Base-by-base conservation (phyloP, 2,113 vertebrate genomes). In the Ictidomys tridecemlineatus region DNA sequence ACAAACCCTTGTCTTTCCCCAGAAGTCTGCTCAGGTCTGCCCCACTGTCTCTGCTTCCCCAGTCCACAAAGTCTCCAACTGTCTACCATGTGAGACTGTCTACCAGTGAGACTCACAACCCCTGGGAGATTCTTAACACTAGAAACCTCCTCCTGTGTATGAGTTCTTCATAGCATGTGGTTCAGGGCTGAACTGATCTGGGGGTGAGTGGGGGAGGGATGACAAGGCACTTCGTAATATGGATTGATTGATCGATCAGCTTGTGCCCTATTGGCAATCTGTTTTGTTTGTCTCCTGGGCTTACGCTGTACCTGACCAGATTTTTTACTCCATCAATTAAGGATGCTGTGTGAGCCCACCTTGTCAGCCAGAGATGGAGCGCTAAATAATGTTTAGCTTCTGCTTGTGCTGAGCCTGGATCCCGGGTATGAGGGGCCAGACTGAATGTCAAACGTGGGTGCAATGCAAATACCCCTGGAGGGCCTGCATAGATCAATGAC, bases 381-480 rank as follows among this genome's bases (percentile, higher is more conserved):
- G 58, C 65, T 93, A 89, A 93, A 17, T 61, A 53, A 85, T n/a
- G 72, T 22, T 84, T 12, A 34, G 61, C 1, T 34, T 65, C 45
- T 83, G 48, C 77, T 48, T 45, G 37, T 53, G 78, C 93, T 61
- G 61, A 88, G 48, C 96, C 82, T 58, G 0, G 82, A 37, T 61
- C 92, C 91, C 70, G 0, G 84, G 76, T 65, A 69, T n/a, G 26
- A 72, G 78, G 28, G 83, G 42, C 6, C 3, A 28, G 48, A 26
- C 80, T 72, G 30, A 86, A 85, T 37, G 84, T n/a, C 93, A 84
- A 26, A 45, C 22, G 4, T 18, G 2, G 0, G 0, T 0, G 28
- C 51, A 30, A 18, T 0, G n/a, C n/a, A n/a, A n/a, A 65, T 37
- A 6, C 53, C 0, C 73, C 0, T 0, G 32, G 11, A 14, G 86